Evolutionary conservation across 1,140 invertebrate species (phyloP).

Genomic region (Adoxophyes honmai): DNA sequence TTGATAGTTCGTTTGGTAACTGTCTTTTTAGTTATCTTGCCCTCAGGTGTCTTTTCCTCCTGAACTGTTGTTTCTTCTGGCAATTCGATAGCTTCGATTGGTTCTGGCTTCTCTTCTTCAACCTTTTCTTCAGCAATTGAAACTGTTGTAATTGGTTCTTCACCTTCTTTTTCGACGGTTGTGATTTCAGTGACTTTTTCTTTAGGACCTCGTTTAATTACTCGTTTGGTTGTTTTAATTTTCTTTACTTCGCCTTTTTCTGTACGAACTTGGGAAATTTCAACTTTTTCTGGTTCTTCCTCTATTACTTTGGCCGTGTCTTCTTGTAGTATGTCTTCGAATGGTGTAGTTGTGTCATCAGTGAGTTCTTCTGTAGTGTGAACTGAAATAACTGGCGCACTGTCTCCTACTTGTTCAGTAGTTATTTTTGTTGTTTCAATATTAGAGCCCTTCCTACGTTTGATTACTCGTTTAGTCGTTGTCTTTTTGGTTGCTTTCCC

Average conservation of each 20-base stretch:
- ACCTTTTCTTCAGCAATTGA: conserved; percentile 30
- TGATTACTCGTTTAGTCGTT: conserved; percentile 44
- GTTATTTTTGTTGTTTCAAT: conserved; percentile 49
- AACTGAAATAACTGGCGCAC: neutral
- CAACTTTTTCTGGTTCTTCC: conserved; percentile 51
- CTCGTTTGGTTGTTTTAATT: conserved; percentile 49
- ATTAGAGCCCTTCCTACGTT: conserved; percentile 41
- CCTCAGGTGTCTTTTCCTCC: conserved; percentile 44
- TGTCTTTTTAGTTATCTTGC: conserved; percentile 50
- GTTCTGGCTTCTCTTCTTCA: conserved; percentile 9
- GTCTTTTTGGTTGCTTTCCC: conserved; percentile 24
- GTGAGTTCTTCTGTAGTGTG: conserved; percentile 35
- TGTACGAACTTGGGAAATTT: conserved; percentile 33
- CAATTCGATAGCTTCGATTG: conserved; percentile 28
- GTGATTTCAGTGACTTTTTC: conserved; percentile 52
- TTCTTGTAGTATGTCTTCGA: neutral
- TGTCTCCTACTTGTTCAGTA: conserved; percentile 44
- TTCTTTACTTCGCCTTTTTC: conserved; percentile 55
- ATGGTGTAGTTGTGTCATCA: conserved; percentile 18
- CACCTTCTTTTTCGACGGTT: conserved; percentile 33
- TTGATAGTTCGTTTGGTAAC: conserved; percentile 56
- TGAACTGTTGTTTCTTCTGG: conserved; percentile 34
- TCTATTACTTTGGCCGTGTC: conserved; percentile 30
- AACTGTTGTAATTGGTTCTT: conserved; percentile 47
- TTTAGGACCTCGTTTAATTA: conserved; percentile 33